Evolutionary conservation across 2,113 vertebrate species (phyloP).

Genomic region (Antechinus flavipes): DNA sequence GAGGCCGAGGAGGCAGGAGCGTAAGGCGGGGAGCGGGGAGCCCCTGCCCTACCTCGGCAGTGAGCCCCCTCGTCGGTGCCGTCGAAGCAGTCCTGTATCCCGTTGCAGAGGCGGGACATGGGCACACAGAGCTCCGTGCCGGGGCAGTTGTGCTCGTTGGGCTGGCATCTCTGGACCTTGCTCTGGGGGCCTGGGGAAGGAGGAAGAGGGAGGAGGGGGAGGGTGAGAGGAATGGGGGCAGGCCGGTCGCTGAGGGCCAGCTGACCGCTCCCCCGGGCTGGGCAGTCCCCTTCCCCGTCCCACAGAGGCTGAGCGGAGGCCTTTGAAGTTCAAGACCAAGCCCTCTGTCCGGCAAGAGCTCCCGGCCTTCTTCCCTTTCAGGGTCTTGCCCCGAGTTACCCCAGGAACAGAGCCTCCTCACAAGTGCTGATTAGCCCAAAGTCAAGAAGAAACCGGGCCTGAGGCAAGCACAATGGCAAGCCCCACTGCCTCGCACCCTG

Average conservation of each 20-base stretch:
- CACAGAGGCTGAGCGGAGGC: background rate
- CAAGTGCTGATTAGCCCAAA: background rate
- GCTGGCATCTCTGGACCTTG: conserved; percentile 92
- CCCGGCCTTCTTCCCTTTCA: background rate
- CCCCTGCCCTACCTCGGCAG: conserved; percentile 90
- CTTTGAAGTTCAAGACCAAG: background rate
- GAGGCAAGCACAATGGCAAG: background rate
- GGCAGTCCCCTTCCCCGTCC: background rate
- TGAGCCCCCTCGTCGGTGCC: conserved; percentile 95
- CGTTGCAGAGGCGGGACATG: conserved; percentile 94
- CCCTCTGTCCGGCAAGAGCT: background rate
- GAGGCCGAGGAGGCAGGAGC: background rate
- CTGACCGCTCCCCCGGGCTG: background rate
- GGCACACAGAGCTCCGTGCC: conserved; percentile 94
- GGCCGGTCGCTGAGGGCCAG: background rate
- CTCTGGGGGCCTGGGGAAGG: conserved; percentile 90
- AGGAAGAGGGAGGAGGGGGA: background rate
- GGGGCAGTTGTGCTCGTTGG: conserved; percentile 94
- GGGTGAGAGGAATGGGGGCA: no score
- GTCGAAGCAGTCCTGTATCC: conserved; percentile 91
- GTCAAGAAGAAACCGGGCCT: background rate
- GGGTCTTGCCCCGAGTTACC: background rate
- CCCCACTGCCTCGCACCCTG: background rate
- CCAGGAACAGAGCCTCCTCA: background rate
- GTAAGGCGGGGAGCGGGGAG: background rate